These are phyloP conservation scores for Chaetorhynchus papuensis DNA, from an alignment of 2,113 vertebrate species.

Conservation along the genomic window DNA sequence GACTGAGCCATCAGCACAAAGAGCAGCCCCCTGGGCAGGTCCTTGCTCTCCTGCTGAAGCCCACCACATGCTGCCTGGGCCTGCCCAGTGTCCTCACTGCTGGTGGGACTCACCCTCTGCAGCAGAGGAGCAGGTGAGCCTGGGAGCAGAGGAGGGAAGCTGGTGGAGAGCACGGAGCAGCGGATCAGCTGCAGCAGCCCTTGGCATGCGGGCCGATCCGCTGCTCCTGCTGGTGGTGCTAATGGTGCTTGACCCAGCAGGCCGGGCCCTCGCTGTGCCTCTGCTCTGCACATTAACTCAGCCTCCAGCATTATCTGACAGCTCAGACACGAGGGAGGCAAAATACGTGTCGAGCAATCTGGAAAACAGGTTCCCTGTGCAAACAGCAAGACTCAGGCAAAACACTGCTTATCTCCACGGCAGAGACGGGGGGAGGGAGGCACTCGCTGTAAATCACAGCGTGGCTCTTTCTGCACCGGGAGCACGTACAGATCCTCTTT, in stretches of 20 bases:
- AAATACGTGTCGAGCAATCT: neutral
- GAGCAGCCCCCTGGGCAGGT: neutral
- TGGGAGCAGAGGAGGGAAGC: neutral
- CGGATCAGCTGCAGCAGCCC: neutral
- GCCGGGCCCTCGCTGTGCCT: neutral
- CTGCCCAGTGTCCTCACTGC: accelerated
- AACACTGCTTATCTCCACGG: neutral
- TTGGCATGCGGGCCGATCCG: neutral
- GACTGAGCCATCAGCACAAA: neutral
- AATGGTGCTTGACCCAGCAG: neutral
- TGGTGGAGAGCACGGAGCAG: neutral
- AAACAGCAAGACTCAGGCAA: neutral
- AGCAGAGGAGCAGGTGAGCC: neutral
- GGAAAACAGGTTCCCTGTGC: neutral
- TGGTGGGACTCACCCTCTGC: accelerated
- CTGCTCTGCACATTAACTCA: neutral
- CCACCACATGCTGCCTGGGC: accelerated
- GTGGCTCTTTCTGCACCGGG: accelerated
- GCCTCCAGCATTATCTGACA: neutral
- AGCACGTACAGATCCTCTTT: neutral
- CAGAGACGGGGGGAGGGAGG: neutral
- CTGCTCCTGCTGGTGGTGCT: neutral
- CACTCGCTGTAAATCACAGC: neutral
- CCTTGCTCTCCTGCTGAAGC: neutral
- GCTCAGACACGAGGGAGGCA: neutral